Evolutionary conservation across 2,113 vertebrate species (phyloP), one percentile per base, ranked within the genome.

Genomic region (Rafetus swinhoei): DNA sequence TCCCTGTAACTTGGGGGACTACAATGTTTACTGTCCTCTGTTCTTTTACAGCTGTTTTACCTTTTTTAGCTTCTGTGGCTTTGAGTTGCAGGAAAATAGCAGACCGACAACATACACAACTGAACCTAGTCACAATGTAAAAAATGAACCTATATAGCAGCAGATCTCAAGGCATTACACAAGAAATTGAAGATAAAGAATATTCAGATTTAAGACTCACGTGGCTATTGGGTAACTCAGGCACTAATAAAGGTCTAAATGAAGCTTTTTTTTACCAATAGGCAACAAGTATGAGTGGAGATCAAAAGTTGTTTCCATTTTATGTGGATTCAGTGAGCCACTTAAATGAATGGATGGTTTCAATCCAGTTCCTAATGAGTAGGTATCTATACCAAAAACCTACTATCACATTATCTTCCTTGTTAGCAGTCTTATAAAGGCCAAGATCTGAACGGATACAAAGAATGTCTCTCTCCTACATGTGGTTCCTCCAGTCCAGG

Each of bases 61-160:
- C 13, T 25, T 45, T 91, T 90, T 93, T 50, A 80, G 85, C 81
- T 93, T 95, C 89, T 83, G 84, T 77, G 79, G 90, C 29, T 93
- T 18, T 4, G 14, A 0, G 1, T 82, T 76, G 53, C 82, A 82
- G 83, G 39, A 86, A 85, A 93, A 72, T 29, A 74, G 77, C 80
- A 62, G 45, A 65, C 39, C 77, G 2, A 4, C 52, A 74, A 55
- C 59, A 84, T 29, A 1, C 0, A 1, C 15, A 95, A 92, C 80
- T 9, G 2, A 6, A 53, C 53, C 59, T 89, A 53, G 35, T n/a
- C 21, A 13, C 52, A 87, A 29, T 6, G 54, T 6, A 52, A 60
- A 83, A 85, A 88, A 69, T 7, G 56, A 32, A 81, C 79, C 6
- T 25, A 57, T 21, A n/a, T 69, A 86, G 50, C 12, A 82, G 79